Evolutionary conservation across 2,797 vertebrate species (phyloP).

Genomic region (Gila robusta): DNA sequence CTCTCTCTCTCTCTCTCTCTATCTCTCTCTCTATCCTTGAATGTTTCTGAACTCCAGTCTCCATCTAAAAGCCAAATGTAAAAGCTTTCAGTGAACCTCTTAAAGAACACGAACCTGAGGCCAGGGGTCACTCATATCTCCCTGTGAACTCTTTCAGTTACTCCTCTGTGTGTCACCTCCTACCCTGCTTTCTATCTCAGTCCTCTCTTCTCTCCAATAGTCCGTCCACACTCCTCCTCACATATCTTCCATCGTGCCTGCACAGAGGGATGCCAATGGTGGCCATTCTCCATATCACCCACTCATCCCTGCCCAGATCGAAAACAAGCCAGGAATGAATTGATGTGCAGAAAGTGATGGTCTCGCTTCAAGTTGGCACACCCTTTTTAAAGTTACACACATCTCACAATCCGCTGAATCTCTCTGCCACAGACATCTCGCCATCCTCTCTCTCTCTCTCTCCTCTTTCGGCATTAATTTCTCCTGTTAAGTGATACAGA

Average conservation of each 20-base stretch:
- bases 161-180: conserved; percentile 49
- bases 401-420: conserved; percentile 9
- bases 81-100: conserved; percentile 34
- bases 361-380: conserved; percentile 35
- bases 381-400: conserved; percentile 48
- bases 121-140: conserved; percentile 38
- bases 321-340: conserved; percentile 47
- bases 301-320: conserved; percentile 46
- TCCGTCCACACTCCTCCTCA: conserved; percentile 43
- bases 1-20: conserved; percentile 47
- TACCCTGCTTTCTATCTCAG: conserved; percentile 51
- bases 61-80: conserved; percentile 30
- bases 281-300: conserved; percentile 52
- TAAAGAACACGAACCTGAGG: neutral
- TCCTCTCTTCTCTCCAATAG: conserved; percentile 50
- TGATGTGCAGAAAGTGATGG: conserved; percentile 40
- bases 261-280: conserved; percentile 55
- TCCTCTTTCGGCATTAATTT: neutral
- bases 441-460: neutral
- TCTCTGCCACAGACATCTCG: neutral
- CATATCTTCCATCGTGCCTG: conserved; percentile 32
- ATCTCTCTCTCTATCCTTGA: conserved; percentile 36
- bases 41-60: conserved; percentile 4
- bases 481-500: neutral
- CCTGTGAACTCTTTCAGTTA: conserved; percentile 45